Evolutionary conservation across 2,797 vertebrate genomes (phyloP).

Genomic region (Brachyrhaphis roseni): DNA sequence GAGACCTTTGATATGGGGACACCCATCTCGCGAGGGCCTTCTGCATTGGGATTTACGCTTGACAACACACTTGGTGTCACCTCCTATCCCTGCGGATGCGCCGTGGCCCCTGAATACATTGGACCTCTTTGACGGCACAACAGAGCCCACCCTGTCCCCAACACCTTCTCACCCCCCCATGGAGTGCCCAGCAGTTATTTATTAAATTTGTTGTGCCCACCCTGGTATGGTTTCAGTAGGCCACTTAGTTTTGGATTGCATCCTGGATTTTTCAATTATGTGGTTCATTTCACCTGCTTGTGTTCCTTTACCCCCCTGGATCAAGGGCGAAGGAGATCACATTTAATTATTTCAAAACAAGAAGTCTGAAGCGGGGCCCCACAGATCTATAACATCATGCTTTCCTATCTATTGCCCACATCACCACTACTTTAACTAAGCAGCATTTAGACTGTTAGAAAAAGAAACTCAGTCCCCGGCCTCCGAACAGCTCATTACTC

Average conservation of each 20-base stretch:
- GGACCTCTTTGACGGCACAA: conserved; percentile 79
- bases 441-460: conserved; percentile 45
- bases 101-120: conserved; percentile 79
- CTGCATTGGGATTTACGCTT: conserved; percentile 86
- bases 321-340: conserved; percentile 79
- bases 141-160: conserved; percentile 18
- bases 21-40: conserved; percentile 83
- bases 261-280: conserved; percentile 87
- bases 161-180: conserved; percentile 27
- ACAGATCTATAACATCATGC: conserved; percentile 60
- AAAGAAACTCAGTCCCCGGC: conserved; percentile 54
- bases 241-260: conserved; percentile 86
- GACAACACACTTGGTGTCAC: conserved; percentile 88
- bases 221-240: conserved; percentile 82
- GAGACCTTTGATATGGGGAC: conserved; percentile 87
- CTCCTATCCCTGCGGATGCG: conserved; percentile 77
- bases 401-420: conserved; percentile 54
- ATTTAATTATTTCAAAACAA: conserved; percentile 84
- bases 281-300: conserved; percentile 85
- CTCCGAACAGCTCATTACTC: conserved; percentile 64
- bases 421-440: conserved; percentile 52
- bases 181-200: conserved; percentile 82
- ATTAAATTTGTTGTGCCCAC: conserved; percentile 86
- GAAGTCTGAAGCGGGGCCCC: conserved; percentile 57
- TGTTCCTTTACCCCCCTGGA: conserved; percentile 81